phyloP scores from a whole-genome alignment of 1,140 invertebrate genomes.

The Neuroterus valhalla region DNA sequence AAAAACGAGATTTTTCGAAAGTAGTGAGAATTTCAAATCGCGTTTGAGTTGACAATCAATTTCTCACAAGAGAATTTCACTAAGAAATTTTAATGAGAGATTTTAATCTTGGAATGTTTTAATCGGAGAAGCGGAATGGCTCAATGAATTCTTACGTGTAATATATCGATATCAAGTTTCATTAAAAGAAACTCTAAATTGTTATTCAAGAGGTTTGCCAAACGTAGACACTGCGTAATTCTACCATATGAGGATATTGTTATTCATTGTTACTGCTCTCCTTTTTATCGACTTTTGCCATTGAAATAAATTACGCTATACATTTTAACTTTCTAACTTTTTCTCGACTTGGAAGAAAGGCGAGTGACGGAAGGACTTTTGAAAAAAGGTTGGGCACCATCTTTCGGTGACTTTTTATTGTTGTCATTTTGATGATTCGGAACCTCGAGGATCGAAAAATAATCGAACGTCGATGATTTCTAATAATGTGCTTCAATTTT shows the following conservation, averaged over 20 bases:
- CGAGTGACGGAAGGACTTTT: constrained; percentile 51
- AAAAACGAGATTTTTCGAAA: too few relatives aligned
- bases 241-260: constrained; percentile 67
- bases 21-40: too few relatives aligned
- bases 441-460: background rate
- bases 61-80: too few relatives aligned
- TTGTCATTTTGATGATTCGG: constrained; percentile 2
- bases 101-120: background rate
- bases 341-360: constrained; percentile 51
- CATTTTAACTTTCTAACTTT: constrained; percentile 63
- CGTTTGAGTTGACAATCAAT: too few relatives aligned
- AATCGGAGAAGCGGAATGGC: background rate
- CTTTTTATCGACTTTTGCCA: constrained; percentile 70
- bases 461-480: constrained; percentile 28
- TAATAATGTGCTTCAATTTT: constrained; percentile 7
- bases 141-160: background rate
- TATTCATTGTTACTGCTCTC: constrained; percentile 71
- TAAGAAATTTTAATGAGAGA: too few relatives aligned
- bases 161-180: constrained; percentile 56
- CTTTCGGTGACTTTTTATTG: constrained; percentile 24
- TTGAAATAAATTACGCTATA: constrained; percentile 64
- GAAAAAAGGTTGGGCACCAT: constrained; percentile 29
- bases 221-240: constrained; percentile 69
- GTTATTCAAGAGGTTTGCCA: constrained; percentile 70
- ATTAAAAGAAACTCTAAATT: constrained; percentile 64